Percentiles rank a stretch among this genome's conserved stretches.
phyloP scores from a whole-genome alignment of 2,888 invertebrate genomes.

The Rotaria socialis region DNA sequence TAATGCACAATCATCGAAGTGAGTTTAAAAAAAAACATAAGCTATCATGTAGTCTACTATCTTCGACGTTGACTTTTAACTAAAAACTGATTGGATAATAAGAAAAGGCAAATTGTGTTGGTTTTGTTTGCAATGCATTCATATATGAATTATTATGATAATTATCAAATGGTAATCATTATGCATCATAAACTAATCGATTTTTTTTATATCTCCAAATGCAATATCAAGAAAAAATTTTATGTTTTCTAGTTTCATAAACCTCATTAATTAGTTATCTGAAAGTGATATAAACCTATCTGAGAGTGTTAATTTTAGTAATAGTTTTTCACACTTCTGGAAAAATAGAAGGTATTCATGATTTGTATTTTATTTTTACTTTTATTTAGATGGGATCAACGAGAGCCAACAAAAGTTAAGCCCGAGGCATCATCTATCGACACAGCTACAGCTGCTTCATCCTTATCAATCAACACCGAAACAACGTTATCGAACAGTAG shows the following conservation, averaged over 20 bases:
- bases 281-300: too few species aligned
- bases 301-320: too few species aligned
- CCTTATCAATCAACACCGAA: not conserved
- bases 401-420: not conserved
- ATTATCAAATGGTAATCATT: too few species aligned
- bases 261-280: too few species aligned
- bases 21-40: not conserved
- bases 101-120: not conserved
- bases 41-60: not conserved
- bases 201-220: too few species aligned
- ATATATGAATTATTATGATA: too few species aligned
- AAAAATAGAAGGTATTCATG: too few species aligned
- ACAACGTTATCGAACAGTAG: slow-evolving; percentile 7
- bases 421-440: not conserved
- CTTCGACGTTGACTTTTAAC: not conserved
- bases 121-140: not conserved
- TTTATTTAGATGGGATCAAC: not conserved
- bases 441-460: not conserved
- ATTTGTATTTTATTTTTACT: not conserved
- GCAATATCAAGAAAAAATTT: too few species aligned
- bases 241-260: too few species aligned
- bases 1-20: not conserved
- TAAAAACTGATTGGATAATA: not conserved
- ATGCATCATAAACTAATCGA: too few species aligned
- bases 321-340: too few species aligned